These are phyloP conservation scores for Opisthograptis luteolata DNA, from an alignment of 2,888 invertebrate genomes.

Conservation along the genomic window DNA sequence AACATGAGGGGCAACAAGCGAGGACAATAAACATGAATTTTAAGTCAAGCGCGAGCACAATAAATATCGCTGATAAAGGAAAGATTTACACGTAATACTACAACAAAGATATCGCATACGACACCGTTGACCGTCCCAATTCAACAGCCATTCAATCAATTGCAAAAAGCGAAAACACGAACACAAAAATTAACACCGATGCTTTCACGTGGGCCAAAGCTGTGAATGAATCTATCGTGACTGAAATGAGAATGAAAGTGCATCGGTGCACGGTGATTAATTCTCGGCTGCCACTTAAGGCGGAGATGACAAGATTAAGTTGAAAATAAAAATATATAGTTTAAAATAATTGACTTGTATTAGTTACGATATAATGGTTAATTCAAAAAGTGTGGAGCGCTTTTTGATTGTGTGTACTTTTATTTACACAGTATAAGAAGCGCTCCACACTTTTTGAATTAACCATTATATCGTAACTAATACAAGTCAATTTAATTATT, in stretches of 20 bases:
- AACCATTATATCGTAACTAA: too few species aligned
- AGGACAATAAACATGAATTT: conserved; percentile 71
- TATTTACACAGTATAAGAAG: too few species aligned
- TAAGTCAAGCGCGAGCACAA: conserved; percentile 70
- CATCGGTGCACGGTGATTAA: conserved; percentile 73
- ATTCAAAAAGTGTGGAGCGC: too few species aligned
- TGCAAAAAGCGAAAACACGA: conserved; percentile 36
- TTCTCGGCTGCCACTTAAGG: conserved; percentile 71
- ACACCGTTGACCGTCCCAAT: conserved; percentile 61
- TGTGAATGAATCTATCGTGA: conserved; percentile 62
- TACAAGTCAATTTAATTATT: too few species aligned
- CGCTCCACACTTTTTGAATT: too few species aligned
- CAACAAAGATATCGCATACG: conserved; percentile 57
- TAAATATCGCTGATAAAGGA: conserved; percentile 77
- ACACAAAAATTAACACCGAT: conserved; percentile 17
- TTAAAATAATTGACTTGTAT: too few species aligned
- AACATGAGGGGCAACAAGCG: conserved; percentile 60
- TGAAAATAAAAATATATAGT: too few species aligned
- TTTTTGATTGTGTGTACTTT: too few species aligned
- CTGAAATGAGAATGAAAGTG: conserved; percentile 76
- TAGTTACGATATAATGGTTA: too few species aligned
- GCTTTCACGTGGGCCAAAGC: conserved; percentile 25
- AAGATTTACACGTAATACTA: conserved; percentile 67
- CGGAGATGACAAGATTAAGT: too few species aligned
- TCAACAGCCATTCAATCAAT: conserved; percentile 53